Evolutionary conservation across 1,140 invertebrate genomes (phyloP).

Genomic region (Bradysia coprophila): DNA sequence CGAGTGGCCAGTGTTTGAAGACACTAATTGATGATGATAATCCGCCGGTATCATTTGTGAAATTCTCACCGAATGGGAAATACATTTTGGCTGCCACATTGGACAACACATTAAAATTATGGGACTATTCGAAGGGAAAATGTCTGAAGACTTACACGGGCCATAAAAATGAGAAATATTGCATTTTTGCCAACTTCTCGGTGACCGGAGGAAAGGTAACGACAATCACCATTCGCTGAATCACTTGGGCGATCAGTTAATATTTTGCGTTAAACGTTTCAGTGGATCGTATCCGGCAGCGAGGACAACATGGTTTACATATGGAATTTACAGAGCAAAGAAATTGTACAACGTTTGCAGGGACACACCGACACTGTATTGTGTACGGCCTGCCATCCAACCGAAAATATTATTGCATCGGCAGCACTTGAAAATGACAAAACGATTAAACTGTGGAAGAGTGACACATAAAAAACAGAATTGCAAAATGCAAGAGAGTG

Average conservation of each 20-base stretch:
- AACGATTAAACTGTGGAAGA: conserved; percentile 98
- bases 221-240: too few species aligned
- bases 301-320: conserved; percentile 99
- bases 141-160: conserved; percentile 96
- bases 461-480: conserved; percentile 61
- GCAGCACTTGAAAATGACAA: conserved; percentile 97
- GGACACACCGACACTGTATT: conserved; percentile 96
- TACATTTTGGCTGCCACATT: conserved; percentile 96
- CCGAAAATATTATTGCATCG: conserved; percentile 97
- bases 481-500: too few species aligned
- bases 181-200: conserved; percentile 99
- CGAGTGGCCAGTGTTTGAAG: conserved; percentile 97
- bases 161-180: conserved; percentile 99
- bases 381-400: conserved; percentile 96
- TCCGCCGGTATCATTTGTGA: conserved; percentile 98
- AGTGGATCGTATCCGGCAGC: conserved; percentile 99
- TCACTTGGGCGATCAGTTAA: too few species aligned
- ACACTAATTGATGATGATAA: conserved; percentile 94
- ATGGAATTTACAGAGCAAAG: conserved; percentile 99
- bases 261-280: too few species aligned
- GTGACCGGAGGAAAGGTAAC: conserved; percentile 95
- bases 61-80: conserved; percentile 99
- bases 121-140: conserved; percentile 98
- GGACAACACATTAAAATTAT: conserved; percentile 95
- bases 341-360: conserved; percentile 93